Evolutionary conservation across 2,888 invertebrate species (phyloP).

Genomic region (Heliconius aoede): DNA sequence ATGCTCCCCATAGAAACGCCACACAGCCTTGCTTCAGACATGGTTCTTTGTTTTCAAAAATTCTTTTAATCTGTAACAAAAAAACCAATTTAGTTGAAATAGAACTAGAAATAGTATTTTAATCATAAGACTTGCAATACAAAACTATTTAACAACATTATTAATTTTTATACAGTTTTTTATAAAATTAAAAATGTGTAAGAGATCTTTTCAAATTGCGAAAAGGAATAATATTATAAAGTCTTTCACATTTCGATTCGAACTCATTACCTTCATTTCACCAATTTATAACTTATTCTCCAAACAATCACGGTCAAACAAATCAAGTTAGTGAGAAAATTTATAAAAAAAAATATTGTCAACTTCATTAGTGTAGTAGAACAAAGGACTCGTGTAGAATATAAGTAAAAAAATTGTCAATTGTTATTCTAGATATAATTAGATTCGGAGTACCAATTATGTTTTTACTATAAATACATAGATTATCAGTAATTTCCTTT

Average conservation of each 20-base stretch:
- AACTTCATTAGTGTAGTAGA: conserved; percentile 5
- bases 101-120: neutral
- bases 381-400: conserved; percentile 21
- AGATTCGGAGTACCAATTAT: neutral
- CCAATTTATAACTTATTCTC: neutral
- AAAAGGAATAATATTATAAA: too few relatives aligned
- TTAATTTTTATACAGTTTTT: too few relatives aligned
- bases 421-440: conserved; percentile 21
- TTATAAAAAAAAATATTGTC: conserved; percentile 12
- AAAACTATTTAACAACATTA: too few relatives aligned
- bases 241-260: neutral
- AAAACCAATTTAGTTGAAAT: neutral
- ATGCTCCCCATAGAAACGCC: conserved; percentile 58
- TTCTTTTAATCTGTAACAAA: conserved; percentile 35
- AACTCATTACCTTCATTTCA: neutral
- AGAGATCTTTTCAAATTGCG: too few relatives aligned
- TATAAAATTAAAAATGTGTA: too few relatives aligned
- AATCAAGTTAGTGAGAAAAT: conserved; percentile 15
- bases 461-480: neutral
- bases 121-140: too few relatives aligned
- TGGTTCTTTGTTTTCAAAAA: conserved; percentile 41
- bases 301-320: conserved; percentile 6
- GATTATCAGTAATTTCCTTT: neutral
- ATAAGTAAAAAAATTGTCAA: conserved; percentile 15
- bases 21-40: conserved; percentile 60